A percentile compares a stretch with the other conserved stretches of the same genome.
These are phyloP conservation scores for Empidonax traillii DNA, from an alignment of 2,113 vertebrate species.

Conservation along the genomic window DNA sequence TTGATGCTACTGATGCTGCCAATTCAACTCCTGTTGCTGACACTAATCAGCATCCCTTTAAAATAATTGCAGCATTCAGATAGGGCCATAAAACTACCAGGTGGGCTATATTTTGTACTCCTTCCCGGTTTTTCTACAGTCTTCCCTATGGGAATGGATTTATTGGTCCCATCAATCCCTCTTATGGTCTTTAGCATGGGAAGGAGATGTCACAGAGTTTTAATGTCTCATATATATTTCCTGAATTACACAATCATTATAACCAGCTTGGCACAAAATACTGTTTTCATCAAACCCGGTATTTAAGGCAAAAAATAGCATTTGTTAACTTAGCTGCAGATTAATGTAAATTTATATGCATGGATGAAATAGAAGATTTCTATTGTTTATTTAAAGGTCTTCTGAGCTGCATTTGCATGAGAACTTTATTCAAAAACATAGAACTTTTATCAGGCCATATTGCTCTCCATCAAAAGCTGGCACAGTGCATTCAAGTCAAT, in stretches of 20 bases:
- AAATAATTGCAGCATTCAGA: slow-evolving; percentile 36
- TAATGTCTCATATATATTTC: slow-evolving; percentile 60
- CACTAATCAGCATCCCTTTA: slow-evolving; percentile 50
- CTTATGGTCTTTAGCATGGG: slow-evolving; percentile 54
- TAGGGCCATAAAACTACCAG: slow-evolving; percentile 19
- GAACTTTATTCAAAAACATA: neutral
- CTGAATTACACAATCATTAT: slow-evolving; percentile 46
- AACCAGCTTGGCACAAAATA: slow-evolving; percentile 39
- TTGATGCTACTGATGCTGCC: slow-evolving; percentile 41
- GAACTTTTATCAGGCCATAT: neutral
- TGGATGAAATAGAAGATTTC: neutral
- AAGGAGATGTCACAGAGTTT: slow-evolving; percentile 51
- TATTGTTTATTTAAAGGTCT: neutral
- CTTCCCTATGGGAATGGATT: slow-evolving; percentile 60
- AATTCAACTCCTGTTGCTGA: slow-evolving; percentile 40
- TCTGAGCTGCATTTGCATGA: neutral
- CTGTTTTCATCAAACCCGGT: neutral
- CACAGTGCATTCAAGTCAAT: neutral
- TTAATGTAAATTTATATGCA: neutral
- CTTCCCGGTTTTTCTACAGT: slow-evolving; percentile 48
- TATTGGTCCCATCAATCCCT: slow-evolving; percentile 68
- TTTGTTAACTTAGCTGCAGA: slow-evolving; percentile 27
- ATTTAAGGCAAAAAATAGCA: slow-evolving; percentile 26
- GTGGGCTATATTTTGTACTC: slow-evolving; percentile 30
- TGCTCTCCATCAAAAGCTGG: neutral